A percentile compares a stretch with the other conserved stretches of the same genome.
These are phyloP conservation scores for Schizopygopsis malacanthus DNA, from an alignment of 2,797 vertebrate genomes.

Conservation along the genomic window DNA sequence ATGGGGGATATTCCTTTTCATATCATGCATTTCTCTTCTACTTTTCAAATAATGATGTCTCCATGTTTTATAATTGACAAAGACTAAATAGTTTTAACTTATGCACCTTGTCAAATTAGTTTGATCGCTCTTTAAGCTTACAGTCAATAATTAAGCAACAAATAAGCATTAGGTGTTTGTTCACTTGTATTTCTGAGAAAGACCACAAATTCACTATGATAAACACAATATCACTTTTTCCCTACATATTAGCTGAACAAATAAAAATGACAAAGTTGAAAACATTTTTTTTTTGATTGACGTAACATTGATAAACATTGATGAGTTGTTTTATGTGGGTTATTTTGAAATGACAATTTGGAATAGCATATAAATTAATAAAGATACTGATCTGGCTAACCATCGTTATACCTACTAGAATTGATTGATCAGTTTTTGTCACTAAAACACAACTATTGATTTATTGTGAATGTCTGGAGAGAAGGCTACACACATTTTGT, in stretches of 20 bases:
- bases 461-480: no score
- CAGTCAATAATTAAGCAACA: not conserved
- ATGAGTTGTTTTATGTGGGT: not conserved
- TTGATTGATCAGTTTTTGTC: not conserved
- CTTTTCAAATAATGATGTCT: no score
- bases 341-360: not conserved
- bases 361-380: not conserved
- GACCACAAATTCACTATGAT: not conserved
- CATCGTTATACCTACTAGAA: not conserved
- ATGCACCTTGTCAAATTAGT: slow-evolving; percentile 15
- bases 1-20: not conserved
- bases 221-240: not conserved
- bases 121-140: not conserved
- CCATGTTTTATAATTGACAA: no score
- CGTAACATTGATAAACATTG: not conserved
- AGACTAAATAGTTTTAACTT: not conserved
- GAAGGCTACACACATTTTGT: no score
- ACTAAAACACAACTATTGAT: no score
- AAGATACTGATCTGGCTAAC: not conserved
- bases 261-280: not conserved
- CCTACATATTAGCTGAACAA: no score
- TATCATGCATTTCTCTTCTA: no score
- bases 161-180: not conserved
- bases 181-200: slow-evolving; percentile 12
- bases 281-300: not conserved